Conservation (phyloP, 1,140 invertebrate species). For the Musca vetustissima region DNA sequence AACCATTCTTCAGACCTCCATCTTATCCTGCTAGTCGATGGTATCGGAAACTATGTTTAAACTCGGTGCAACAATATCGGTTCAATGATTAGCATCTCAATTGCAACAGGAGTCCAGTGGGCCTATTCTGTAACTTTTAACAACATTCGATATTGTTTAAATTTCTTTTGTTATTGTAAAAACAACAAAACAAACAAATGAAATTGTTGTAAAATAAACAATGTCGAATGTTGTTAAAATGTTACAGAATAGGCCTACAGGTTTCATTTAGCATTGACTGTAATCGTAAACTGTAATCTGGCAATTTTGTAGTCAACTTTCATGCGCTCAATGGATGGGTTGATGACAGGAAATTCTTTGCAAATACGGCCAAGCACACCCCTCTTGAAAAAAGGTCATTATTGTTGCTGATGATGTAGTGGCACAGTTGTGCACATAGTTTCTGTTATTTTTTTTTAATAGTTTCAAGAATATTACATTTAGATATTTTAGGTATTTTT, state of each 20-base stretch:
- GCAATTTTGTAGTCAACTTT: constrained; percentile 11
- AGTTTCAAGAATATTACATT: too few relatives aligned
- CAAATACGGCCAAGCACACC: background rate
- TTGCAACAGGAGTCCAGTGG: constrained; percentile 7
- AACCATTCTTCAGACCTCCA: background rate
- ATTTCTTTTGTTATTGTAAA: too few relatives aligned
- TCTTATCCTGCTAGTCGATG: background rate
- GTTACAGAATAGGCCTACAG: too few relatives aligned
- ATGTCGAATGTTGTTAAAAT: too few relatives aligned
- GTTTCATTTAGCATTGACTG: background rate
- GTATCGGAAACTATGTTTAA: constrained; percentile 18
- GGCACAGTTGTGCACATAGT: constrained; percentile 3
- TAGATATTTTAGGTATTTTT: too few relatives aligned
- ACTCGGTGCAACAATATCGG: background rate
- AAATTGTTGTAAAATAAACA: too few relatives aligned
- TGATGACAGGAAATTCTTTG: background rate
- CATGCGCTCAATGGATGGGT: too few relatives aligned
- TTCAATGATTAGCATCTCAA: background rate
- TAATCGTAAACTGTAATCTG: constrained; percentile 21
- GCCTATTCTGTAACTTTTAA: too few relatives aligned
- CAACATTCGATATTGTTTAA: too few relatives aligned
- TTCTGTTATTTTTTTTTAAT: background rate
- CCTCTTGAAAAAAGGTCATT: background rate
- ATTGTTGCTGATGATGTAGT: background rate
- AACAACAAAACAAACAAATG: too few relatives aligned